These are phyloP conservation scores for Callimico goeldii DNA, from an alignment of 2,797 vertebrate species.

Conservation along the genomic window DNA sequence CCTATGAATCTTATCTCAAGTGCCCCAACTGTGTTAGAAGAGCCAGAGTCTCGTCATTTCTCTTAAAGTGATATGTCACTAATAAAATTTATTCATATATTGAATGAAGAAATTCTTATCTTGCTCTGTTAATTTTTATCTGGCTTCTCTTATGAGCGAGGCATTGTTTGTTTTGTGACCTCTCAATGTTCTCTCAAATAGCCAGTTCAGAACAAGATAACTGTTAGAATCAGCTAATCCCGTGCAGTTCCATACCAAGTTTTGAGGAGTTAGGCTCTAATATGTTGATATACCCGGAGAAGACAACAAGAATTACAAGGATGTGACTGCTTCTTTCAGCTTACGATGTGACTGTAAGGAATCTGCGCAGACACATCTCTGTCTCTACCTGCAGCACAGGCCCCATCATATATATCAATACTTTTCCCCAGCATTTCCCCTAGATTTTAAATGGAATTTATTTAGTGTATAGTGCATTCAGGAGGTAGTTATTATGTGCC, in stretches of 20 bases:
- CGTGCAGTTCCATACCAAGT: background rate
- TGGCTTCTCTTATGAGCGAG: background rate
- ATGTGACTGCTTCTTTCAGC: background rate
- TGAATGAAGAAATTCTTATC: background rate
- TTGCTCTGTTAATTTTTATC: background rate
- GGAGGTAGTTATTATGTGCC: background rate
- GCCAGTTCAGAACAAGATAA: background rate
- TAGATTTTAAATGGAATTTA: slow-evolving; percentile 1
- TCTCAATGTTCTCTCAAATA: background rate
- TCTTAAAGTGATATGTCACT: slow-evolving; percentile 16
- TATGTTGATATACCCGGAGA: background rate
- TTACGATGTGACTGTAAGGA: background rate
- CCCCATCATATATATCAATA: background rate
- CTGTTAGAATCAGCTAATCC: background rate
- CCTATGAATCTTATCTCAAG: background rate
- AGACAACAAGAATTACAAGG: background rate
- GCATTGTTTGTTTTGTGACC: background rate
- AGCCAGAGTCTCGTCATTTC: background rate
- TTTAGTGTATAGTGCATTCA: background rate
- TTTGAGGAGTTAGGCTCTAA: background rate
- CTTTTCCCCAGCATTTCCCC: background rate
- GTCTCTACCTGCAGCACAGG: background rate
- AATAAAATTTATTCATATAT: slow-evolving; percentile 13
- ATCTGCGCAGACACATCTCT: background rate
- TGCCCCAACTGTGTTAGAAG: slow-evolving; percentile 2